Conservation (phyloP, 2,888 invertebrate genomes). For the Drosophila meridionalis region DNA sequence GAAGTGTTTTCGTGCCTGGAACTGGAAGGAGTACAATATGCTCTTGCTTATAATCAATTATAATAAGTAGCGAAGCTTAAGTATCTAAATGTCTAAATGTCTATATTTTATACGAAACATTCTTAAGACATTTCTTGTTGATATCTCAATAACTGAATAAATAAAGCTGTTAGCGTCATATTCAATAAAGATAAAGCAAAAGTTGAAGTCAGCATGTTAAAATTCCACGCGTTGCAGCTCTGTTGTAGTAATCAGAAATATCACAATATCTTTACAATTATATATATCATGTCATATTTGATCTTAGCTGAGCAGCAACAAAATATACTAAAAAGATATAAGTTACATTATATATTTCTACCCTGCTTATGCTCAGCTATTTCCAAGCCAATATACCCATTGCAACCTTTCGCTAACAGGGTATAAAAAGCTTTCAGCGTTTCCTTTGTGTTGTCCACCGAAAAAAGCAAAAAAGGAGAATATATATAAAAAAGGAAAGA, state of each 20-base stretch:
- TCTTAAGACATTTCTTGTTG: neutral
- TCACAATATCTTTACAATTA: neutral
- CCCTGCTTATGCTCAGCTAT: neutral
- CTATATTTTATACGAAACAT: neutral
- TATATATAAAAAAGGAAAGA: slow-evolving; percentile 33
- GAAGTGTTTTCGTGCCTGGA: slow-evolving; percentile 35
- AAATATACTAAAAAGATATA: neutral
- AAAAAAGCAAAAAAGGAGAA: slow-evolving; percentile 55
- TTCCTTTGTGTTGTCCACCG: slow-evolving; percentile 69
- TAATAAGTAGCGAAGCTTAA: slow-evolving; percentile 23
- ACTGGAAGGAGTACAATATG: slow-evolving; percentile 26
- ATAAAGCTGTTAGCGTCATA: no score
- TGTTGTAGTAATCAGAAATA: neutral
- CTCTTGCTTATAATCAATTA: slow-evolving; percentile 34
- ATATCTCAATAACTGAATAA: neutral
- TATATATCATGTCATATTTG: neutral
- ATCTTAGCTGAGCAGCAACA: neutral
- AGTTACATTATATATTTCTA: neutral
- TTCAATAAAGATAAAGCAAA: neutral
- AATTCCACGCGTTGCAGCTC: neutral
- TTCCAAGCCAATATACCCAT: slow-evolving; percentile 51
- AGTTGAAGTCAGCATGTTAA: neutral
- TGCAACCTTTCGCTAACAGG: slow-evolving; percentile 38
- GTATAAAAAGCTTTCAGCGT: slow-evolving; percentile 75
- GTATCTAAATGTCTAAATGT: slow-evolving; percentile 11